Percentiles rank a stretch among this genome's conserved stretches.
Evolutionary conservation across 2,888 invertebrate genomes (phyloP).

Genomic region (Stramonita haemastoma): DNA sequence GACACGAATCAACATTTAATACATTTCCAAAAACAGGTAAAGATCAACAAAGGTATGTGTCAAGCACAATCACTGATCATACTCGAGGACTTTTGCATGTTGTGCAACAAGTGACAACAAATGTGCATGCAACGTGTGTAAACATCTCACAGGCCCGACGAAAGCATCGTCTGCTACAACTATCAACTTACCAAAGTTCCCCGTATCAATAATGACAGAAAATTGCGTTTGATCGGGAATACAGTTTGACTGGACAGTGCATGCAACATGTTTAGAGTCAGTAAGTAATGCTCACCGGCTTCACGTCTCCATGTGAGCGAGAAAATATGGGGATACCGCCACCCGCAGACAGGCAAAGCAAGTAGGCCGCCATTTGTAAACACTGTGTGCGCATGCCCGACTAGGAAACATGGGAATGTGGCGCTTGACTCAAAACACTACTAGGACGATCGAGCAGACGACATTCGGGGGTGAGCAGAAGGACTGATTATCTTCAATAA

Average conservation of each 20-base stretch:
- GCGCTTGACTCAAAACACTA: conserved; percentile 56
- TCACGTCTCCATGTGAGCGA: conserved; percentile 88
- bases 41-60: too few relatives aligned
- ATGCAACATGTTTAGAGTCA: not conserved
- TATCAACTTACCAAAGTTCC: too few relatives aligned
- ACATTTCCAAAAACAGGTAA: too few relatives aligned
- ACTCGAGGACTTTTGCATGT: not conserved
- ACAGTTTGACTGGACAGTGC: too few relatives aligned
- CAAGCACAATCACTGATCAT: too few relatives aligned
- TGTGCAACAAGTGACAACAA: not conserved
- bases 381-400: conserved; percentile 57
- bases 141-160: too few relatives aligned
- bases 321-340: conserved; percentile 93
- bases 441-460: not conserved
- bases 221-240: not conserved
- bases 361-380: conserved; percentile 84
- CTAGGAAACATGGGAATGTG: conserved; percentile 58
- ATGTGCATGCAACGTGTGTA: too few relatives aligned
- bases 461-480: too few relatives aligned
- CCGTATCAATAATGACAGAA: not conserved
- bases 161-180: not conserved
- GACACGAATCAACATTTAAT: too few relatives aligned
- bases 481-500: too few relatives aligned
- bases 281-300: conserved; percentile 76
- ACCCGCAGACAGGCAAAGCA: conserved; percentile 89